Evolutionary conservation across 1,140 invertebrate genomes (phyloP).

Genomic region (Pantala flavescens): DNA sequence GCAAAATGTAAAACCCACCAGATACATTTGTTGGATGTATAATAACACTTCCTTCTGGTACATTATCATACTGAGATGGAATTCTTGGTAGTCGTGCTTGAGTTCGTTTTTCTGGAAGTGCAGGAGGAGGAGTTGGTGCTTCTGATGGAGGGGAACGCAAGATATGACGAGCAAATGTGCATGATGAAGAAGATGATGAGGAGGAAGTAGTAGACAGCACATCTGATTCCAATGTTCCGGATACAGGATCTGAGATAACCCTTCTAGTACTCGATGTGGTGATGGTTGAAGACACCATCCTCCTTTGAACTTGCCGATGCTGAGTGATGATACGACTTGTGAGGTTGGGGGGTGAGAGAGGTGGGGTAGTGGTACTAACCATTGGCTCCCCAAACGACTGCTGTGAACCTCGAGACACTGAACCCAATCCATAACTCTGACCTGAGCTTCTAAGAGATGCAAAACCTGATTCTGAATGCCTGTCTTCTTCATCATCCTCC

Average conservation of each 20-base stretch:
- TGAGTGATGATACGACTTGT: neutral
- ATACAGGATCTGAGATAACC: neutral
- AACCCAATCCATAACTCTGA: neutral
- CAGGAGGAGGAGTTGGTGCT: constrained; percentile 39
- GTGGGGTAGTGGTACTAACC: neutral
- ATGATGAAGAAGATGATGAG: neutral
- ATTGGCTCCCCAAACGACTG: neutral
- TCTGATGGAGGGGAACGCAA: neutral
- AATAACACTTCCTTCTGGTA: constrained; percentile 38
- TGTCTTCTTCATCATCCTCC: neutral
- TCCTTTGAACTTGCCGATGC: neutral
- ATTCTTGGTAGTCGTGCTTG: constrained; percentile 43
- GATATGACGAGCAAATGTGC: neutral
- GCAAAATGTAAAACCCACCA: neutral
- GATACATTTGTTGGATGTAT: neutral
- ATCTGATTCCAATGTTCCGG: neutral
- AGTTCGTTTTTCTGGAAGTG: constrained; percentile 51
- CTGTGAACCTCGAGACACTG: neutral
- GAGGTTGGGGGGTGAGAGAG: neutral
- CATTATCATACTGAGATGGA: constrained; percentile 65
- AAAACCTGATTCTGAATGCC: neutral
- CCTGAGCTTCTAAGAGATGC: neutral
- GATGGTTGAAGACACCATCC: neutral
- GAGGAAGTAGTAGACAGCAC: neutral
- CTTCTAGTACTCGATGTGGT: neutral